phyloP scores from a whole-genome alignment of 2,888 invertebrate species.

The Drosophila mulleri region DNA sequence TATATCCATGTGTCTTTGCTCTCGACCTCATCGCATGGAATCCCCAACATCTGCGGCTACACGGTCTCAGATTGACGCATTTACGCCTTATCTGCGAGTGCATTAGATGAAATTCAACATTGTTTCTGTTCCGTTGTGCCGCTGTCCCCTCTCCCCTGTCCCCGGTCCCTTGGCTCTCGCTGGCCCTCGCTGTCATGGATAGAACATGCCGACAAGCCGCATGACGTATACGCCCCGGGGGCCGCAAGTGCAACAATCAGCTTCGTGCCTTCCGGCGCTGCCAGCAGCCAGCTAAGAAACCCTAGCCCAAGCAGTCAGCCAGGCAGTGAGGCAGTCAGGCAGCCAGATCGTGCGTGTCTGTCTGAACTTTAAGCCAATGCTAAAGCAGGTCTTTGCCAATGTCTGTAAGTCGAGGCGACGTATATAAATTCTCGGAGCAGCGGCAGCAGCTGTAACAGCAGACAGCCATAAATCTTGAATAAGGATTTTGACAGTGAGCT shows the following conservation, averaged over 20 bases:
- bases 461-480: conserved; percentile 72
- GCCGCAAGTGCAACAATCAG: conserved; percentile 58
- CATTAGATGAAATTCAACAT: conserved; percentile 16
- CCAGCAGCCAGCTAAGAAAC: conserved; percentile 5
- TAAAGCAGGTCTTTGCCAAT: conserved; percentile 60
- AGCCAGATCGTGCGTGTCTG: conserved; percentile 44
- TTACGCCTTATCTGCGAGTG: conserved; percentile 2
- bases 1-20: background rate
- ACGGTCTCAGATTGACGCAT: background rate
- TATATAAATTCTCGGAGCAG: conserved; percentile 60
- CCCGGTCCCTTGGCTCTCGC: background rate
- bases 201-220: conserved; percentile 52
- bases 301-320: background rate
- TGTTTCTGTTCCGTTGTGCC: conserved; percentile 2
- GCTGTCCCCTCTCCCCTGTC: background rate
- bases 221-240: conserved; percentile 62
- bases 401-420: conserved; percentile 65
- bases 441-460: conserved; percentile 16
- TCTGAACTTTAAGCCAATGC: conserved; percentile 70
- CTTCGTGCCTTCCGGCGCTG: conserved; percentile 29
- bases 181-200: conserved; percentile 5
- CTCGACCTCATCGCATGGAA: too few species aligned
- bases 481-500: conserved; percentile 72
- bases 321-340: background rate
- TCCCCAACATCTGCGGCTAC: background rate